Percentiles rank a stretch among this genome's conserved stretches.
phyloP scores from a whole-genome alignment of 1,140 invertebrate species.

The Pristionchus pacificus region DNA sequence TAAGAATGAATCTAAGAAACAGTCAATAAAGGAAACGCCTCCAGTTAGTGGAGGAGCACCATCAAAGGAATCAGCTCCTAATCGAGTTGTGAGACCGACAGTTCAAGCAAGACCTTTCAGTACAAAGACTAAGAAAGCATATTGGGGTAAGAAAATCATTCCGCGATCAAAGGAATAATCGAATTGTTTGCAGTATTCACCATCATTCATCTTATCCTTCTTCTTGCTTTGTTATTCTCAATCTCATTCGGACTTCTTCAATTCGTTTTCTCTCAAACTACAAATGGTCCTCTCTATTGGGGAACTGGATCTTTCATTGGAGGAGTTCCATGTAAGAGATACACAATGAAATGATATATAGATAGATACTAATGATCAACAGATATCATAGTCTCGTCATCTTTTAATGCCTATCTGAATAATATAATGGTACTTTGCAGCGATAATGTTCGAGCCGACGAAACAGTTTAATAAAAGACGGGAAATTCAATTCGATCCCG shows the following conservation, averaged over 20 bases:
- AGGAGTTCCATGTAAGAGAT: slow-evolving; percentile 2
- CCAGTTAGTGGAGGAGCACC: neutral
- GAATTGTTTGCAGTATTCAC: neutral
- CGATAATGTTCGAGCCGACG: neutral
- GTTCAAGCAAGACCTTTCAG: neutral
- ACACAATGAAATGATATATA: neutral
- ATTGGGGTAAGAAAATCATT: neutral
- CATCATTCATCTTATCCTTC: neutral
- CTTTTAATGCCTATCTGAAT: neutral
- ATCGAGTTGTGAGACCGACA: too few relatives aligned
- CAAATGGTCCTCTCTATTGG: slow-evolving; percentile 6
- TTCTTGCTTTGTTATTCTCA: neutral
- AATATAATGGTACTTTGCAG: neutral
- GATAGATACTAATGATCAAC: neutral
- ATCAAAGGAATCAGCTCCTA: neutral
- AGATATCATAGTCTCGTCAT: neutral
- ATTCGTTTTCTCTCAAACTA: neutral
- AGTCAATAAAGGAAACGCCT: neutral
- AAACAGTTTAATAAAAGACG: neutral
- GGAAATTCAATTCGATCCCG: neutral
- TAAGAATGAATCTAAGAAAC: too few relatives aligned
- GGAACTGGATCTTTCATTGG: slow-evolving; percentile 9
- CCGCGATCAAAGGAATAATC: neutral
- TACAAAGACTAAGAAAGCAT: neutral
- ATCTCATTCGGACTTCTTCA: neutral